phyloP scores from a whole-genome alignment of 2,113 vertebrate genomes.

The Spizaetus ornatus region DNA sequence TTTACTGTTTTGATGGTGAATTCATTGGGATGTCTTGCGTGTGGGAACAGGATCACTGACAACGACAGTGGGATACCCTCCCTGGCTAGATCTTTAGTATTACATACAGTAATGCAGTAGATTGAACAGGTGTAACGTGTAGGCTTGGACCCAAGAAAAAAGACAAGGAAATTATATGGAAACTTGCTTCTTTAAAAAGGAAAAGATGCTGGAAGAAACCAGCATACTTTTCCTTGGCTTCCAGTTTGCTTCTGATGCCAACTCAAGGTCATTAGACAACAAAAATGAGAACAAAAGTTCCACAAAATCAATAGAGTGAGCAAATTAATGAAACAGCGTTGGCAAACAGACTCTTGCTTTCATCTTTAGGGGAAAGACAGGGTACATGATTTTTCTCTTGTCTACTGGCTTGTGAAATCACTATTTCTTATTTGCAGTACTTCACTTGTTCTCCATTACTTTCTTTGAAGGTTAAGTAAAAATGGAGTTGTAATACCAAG shows the following conservation, averaged over 20 bases:
- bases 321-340: background rate
- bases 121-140: background rate
- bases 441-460: background rate
- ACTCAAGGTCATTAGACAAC: background rate
- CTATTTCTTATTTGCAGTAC: background rate
- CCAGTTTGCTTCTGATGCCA: background rate
- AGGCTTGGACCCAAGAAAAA: background rate
- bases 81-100: background rate
- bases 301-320: background rate
- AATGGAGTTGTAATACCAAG: background rate
- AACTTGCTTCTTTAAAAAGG: background rate
- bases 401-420: slow-evolving; percentile 3
- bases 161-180: background rate
- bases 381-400: background rate
- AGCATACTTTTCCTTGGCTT: background rate
- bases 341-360: background rate
- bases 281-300: background rate
- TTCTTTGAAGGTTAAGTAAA: slow-evolving; percentile 7
- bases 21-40: background rate
- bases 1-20: background rate
- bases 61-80: background rate
- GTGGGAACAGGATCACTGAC: background rate
- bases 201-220: background rate
- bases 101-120: background rate
- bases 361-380: background rate